These are phyloP conservation scores for Trichacis sp. DNA, from an alignment of 2,888 invertebrate species.

Conservation along the genomic window DNA sequence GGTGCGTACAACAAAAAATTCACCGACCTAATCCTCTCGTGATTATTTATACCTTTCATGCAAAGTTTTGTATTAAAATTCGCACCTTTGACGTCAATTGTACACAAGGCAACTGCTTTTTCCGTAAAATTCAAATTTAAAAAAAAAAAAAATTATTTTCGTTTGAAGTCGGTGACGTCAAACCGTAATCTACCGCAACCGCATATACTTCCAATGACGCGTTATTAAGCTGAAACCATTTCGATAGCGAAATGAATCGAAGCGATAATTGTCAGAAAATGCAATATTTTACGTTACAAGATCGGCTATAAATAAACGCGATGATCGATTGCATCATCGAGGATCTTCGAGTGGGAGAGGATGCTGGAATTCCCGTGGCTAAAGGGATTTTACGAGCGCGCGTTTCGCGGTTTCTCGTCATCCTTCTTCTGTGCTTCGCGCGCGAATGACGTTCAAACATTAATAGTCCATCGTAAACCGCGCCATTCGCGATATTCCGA, in stretches of 20 bases:
- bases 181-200: not conserved
- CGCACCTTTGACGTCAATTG: too few relatives aligned
- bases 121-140: too few relatives aligned
- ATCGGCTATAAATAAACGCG: constrained; percentile 6
- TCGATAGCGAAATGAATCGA: not conserved
- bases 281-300: not conserved
- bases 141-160: too few relatives aligned
- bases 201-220: too few relatives aligned
- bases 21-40: too few relatives aligned
- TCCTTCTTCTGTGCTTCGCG: not conserved
- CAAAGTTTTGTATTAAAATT: too few relatives aligned
- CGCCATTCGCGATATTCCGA: constrained; percentile 28
- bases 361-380: constrained; percentile 9
- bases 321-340: constrained; percentile 1
- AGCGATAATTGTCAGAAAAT: constrained; percentile 2
- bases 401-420: constrained; percentile 3
- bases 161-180: not conserved
- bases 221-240: too few relatives aligned
- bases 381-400: not conserved
- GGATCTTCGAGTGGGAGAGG: constrained; percentile 6
- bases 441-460: constrained; percentile 16
- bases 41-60: too few relatives aligned
- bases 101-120: too few relatives aligned
- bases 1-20: too few relatives aligned
- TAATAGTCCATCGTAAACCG: constrained; percentile 20